Evolutionary conservation across 2,888 invertebrate species (phyloP), one percentile per base, ranked within the genome.

Genomic region (Yponomeuta evonymella): DNA sequence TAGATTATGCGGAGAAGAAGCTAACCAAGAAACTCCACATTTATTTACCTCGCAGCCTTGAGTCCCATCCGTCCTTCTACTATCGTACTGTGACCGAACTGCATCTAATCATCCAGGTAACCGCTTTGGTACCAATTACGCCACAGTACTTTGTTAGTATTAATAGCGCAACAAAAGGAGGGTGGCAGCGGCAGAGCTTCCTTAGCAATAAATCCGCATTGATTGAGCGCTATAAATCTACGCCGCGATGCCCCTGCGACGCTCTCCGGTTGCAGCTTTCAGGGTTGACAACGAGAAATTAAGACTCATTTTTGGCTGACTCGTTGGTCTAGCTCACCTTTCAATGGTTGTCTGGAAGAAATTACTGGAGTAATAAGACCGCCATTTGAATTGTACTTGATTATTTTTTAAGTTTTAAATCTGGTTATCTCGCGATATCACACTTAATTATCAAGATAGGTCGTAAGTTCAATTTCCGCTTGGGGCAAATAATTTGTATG

Each of bases 181-280:
- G 79, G 77, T 81, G 76, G n/a, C 62, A 33, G 64, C 12, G 51
- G 51, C 64, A 64, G 64, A 83, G 82, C 89, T 90, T 90, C 89
- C 90, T 87, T 79, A 81, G 88, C 88, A 84, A 90, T 92, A 92
- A 92, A 92, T 92, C 90, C 90, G 90, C 90, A 91, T 92, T 91
- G 91, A 92, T 92, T 90, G 91, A 90, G 83, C 81, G 87, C 88
- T 84, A 89, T 91, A 91, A 91, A 91, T 91, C 87, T 87, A 82
- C 79, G 78, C 77, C 79, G 84, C 79, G 78, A 78, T 80, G 84
- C 83, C 84, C 85, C 80, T 78, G 85, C 86, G 83, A 83, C 81
- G 83, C 83, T 85, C 83, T 85, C 82, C 79, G 78, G 82, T 84
- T 83, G 81, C 79, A 76, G 48, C 71, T 29, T 23, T n/a, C 23